These are phyloP conservation scores for Pygmarrhopalites habei DNA, from an alignment of 1,140 invertebrate genomes.

Conservation along the genomic window DNA sequence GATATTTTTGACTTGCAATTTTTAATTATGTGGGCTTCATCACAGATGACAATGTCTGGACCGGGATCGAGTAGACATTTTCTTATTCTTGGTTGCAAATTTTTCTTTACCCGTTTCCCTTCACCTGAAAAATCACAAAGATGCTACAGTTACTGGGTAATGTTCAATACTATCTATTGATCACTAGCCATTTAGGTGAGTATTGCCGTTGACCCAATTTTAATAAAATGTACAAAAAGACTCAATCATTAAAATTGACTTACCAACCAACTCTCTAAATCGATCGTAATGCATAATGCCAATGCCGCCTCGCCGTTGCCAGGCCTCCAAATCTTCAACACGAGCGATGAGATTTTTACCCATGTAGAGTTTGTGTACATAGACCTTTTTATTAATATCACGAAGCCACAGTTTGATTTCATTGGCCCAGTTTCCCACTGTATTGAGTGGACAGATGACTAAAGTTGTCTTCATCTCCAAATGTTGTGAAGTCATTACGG, in stretches of 20 bases:
- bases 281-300: slow-evolving; percentile 94
- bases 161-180: slow-evolving; percentile 69
- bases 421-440: slow-evolving; percentile 89
- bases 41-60: slow-evolving; percentile 83
- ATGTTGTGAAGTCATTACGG: slow-evolving; percentile 61
- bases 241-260: too few relatives aligned
- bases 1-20: slow-evolving; percentile 77
- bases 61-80: slow-evolving; percentile 62
- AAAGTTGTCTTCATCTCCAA: slow-evolving; percentile 68
- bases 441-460: slow-evolving; percentile 90
- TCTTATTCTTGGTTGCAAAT: slow-evolving; percentile 62
- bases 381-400: slow-evolving; percentile 53
- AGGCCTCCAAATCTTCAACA: slow-evolving; percentile 63
- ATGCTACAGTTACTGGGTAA: slow-evolving; percentile 48
- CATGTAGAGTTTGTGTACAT: slow-evolving; percentile 57
- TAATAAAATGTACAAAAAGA: too few relatives aligned
- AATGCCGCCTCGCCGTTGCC: slow-evolving; percentile 78
- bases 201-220: too few relatives aligned
- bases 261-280: slow-evolving; percentile 68
- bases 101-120: slow-evolving; percentile 53
- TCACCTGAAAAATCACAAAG: too few relatives aligned
- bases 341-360: slow-evolving; percentile 46
- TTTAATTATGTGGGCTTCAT: slow-evolving; percentile 92
- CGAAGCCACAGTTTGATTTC: slow-evolving; percentile 85
- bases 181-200: too few relatives aligned